These are phyloP conservation scores for Branchellion lobata DNA, from an alignment of 2,888 invertebrate species.

Conservation along the genomic window DNA sequence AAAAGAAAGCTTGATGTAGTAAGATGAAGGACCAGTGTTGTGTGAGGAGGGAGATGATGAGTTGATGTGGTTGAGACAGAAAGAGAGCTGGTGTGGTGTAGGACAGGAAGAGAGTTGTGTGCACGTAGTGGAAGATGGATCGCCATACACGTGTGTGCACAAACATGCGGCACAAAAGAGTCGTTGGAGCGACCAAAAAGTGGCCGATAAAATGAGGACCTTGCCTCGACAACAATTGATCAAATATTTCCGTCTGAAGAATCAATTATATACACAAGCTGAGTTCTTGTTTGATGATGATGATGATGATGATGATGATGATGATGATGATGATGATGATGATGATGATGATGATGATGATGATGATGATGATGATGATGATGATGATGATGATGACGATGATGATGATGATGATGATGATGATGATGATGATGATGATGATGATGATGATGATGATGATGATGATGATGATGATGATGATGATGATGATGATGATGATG, in stretches of 20 bases:
- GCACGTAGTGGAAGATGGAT: no score
- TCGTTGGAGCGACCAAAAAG: no score
- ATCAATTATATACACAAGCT: not conserved
- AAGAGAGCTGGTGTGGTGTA: no score
- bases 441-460: not conserved
- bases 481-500: not conserved
- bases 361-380: not conserved
- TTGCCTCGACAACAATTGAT: not conserved
- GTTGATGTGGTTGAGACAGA: no score
- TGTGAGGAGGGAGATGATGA: no score
- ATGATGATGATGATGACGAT: slow-evolving; percentile 20
- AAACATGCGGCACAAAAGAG: no score
- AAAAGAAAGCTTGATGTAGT: no score
- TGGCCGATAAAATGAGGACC: not conserved
- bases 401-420: not conserved
- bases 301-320: not conserved
- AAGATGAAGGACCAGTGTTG: no score
- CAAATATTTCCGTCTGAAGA: not conserved
- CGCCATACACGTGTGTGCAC: no score
- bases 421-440: not conserved
- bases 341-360: slow-evolving; percentile 32
- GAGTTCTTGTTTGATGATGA: not conserved
- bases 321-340: slow-evolving; percentile 33
- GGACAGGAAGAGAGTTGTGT: no score
- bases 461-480: not conserved